Conservation (phyloP, 2,888 invertebrate genomes). For the Lithodes maja region DNA sequence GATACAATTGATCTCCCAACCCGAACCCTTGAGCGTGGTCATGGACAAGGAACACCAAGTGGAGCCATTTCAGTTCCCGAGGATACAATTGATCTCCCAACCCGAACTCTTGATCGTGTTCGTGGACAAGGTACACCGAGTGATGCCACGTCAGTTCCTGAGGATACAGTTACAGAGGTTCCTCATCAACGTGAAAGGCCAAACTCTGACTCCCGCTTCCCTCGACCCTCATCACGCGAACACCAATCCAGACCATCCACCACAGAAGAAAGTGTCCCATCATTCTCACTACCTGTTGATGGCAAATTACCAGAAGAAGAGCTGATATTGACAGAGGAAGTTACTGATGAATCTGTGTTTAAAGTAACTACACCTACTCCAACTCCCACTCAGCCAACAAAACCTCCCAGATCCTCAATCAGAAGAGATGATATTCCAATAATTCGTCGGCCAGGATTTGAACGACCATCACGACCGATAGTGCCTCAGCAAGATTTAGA, state of each 20-base stretch:
- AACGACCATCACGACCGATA: slow-evolving; percentile 24
- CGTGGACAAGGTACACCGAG: neutral
- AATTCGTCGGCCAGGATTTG: slow-evolving; percentile 59
- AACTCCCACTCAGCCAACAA: slow-evolving; percentile 55
- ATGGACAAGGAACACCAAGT: neutral
- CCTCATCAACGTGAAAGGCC: slow-evolving; percentile 10
- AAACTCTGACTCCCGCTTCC: neutral
- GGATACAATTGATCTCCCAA: neutral
- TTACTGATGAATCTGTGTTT: neutral
- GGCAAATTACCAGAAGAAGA: slow-evolving; percentile 2
- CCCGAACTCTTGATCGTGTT: neutral
- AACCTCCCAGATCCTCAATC: slow-evolving; percentile 54
- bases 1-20: neutral
- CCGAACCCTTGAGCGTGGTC: neutral
- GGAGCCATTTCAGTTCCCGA: too few relatives aligned
- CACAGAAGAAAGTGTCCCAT: neutral
- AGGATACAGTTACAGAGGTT: slow-evolving; percentile 15
- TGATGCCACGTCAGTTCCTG: neutral
- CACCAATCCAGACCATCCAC: neutral
- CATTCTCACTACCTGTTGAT: neutral
- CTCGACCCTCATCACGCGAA: neutral
- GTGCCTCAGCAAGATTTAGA: slow-evolving; percentile 28
- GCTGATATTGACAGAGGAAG: slow-evolving; percentile 25
- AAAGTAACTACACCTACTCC: slow-evolving; percentile 35
- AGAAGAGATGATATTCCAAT: slow-evolving; percentile 69